A percentile compares a stretch with the other conserved stretches of the same genome.
Conservation (phyloP, 1,140 invertebrate species). For the Drosophila lini region DNA sequence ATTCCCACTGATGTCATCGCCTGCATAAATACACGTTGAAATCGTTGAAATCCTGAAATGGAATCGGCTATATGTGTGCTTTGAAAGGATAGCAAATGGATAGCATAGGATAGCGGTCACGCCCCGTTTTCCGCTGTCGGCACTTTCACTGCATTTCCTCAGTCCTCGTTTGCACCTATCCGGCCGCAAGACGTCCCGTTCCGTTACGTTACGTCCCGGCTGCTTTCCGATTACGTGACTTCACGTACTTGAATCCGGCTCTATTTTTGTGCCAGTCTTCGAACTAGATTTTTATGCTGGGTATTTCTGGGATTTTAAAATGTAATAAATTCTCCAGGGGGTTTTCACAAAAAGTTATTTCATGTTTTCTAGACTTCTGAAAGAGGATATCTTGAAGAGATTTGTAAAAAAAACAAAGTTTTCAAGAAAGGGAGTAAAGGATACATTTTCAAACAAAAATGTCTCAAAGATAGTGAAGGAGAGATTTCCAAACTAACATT, state of each 20-base stretch:
- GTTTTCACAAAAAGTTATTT: neutral
- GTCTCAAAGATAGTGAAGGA: neutral
- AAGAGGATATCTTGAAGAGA: neutral
- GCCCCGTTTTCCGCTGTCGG: slow-evolving; percentile 46
- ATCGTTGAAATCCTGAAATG: slow-evolving; percentile 25
- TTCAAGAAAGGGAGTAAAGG: neutral
- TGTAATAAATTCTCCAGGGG: neutral
- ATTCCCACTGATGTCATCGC: slow-evolving; percentile 69
- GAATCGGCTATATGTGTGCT: slow-evolving; percentile 9
- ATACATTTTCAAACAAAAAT: too few species aligned
- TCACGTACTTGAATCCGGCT: slow-evolving; percentile 40
- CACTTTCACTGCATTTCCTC: slow-evolving; percentile 77
- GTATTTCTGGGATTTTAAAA: neutral
- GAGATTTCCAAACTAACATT: neutral
- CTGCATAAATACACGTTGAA: slow-evolving; percentile 37
- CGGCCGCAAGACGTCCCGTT: slow-evolving; percentile 12
- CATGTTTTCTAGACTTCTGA: neutral
- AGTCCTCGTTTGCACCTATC: slow-evolving; percentile 47
- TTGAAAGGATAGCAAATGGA: slow-evolving; percentile 15
- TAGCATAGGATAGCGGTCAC: slow-evolving; percentile 31
- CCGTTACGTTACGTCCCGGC: slow-evolving; percentile 3
- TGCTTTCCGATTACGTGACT: slow-evolving; percentile 55
- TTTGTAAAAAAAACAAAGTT: too few species aligned
- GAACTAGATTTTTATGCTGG: slow-evolving; percentile 35
- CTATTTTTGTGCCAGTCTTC: slow-evolving; percentile 7